A percentile compares a stretch with the other conserved stretches of the same genome.
Evolutionary conservation across 2,113 vertebrate species (phyloP).

Genomic region (Casuarius casuarius): DNA sequence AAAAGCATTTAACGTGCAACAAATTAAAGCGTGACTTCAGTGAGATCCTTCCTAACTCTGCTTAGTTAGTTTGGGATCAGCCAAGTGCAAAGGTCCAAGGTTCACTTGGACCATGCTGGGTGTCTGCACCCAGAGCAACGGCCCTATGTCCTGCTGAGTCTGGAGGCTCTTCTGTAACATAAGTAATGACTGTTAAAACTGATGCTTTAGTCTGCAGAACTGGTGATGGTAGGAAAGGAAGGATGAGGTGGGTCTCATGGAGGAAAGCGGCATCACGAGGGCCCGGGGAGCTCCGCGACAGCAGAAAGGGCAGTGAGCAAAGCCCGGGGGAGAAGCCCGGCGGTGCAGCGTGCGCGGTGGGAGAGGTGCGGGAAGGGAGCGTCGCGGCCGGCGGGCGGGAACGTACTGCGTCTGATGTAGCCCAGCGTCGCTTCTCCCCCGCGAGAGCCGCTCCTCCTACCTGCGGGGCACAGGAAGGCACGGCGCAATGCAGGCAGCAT

Average conservation of each 20-base stretch:
- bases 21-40: not conserved
- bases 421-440: not conserved
- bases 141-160: not conserved
- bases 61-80: not conserved
- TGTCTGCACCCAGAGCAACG: not conserved
- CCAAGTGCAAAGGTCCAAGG: not conserved
- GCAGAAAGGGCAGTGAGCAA: not conserved
- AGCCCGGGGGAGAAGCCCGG: not conserved
- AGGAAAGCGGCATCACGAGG: not conserved
- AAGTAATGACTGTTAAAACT: not conserved
- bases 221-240: not conserved
- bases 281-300: not conserved
- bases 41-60: not conserved
- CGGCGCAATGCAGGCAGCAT: constrained; percentile 85
- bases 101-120: too few relatives aligned
- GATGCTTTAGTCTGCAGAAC: not conserved
- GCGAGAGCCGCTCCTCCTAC: constrained; percentile 67
- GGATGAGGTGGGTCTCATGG: not conserved
- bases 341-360: rapidly evolving
- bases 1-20: not conserved
- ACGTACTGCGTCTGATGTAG: constrained; percentile 49
- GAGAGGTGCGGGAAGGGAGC: rapidly evolving
- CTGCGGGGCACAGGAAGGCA: constrained; percentile 86
- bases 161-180: not conserved
- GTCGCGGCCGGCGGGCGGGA: rapidly evolving